Evolutionary conservation across 2,113 vertebrate genomes (phyloP), one percentile per base, ranked within the genome.

Genomic region (Nothocercus julius): DNA sequence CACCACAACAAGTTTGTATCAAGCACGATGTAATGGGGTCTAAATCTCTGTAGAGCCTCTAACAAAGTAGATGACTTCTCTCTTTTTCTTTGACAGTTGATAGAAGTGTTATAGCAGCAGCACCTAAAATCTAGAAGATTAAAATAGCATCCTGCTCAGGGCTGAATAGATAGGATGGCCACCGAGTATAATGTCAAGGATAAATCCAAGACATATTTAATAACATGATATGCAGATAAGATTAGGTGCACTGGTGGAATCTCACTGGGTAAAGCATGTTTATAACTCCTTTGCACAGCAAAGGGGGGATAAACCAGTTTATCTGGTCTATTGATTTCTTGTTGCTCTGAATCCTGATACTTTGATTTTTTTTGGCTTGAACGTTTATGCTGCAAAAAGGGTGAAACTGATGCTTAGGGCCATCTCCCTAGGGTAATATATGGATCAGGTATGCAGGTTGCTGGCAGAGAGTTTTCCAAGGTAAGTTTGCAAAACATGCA

Each of bases 321-420:
- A 93, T 91, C 95, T 94, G 69, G 93, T 95, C 89, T 94, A 95
- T 96, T 95, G 94, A 93, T 95, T 95, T 95, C 91, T 87, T 91
- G 67, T 72, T 91, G 45, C 82, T 96, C 80, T 92, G 92, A 96
- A 89, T 94, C 44, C 82, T 92, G 85, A 97, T 78, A 93, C 90
- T 95, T 93, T 96, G 86, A 89, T 93, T 84, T 88, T 59, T 88
- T 62, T 82, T 69, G 78, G 91, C 86, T 96, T 22, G 47, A 85
- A 81, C 93, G 72, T 90, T 94, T 81, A 91, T 72, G 32, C 67
- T 91, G 51, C 78, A 91, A 83, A 93, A 87, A 89, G 59, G 32
- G 68, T 89, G 67, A 94, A 96, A 96, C 78, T 32, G 73, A 87
- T 96, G 56, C 83, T 93, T 95, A 80, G 66, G 70, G 94, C 79